Conservation (phyloP, 2,888 invertebrate genomes). For the Ametastegia equiseti region DNA sequence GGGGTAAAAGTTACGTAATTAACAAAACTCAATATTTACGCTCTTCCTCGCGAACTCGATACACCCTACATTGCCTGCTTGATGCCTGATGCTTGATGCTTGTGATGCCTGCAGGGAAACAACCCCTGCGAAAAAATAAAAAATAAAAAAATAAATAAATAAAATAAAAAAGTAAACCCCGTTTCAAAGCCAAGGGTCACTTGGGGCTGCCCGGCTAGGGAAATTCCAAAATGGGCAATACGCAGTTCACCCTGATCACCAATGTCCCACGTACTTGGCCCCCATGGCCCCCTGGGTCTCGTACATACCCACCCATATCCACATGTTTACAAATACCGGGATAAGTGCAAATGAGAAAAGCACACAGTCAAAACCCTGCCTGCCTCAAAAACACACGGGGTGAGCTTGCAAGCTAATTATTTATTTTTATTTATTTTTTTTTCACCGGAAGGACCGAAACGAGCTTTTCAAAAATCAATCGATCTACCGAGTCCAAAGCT, state of each 20-base stretch:
- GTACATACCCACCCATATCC: background rate
- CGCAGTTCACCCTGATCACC: slow-evolving; percentile 8
- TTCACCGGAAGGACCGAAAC: no score
- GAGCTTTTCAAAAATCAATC: no score
- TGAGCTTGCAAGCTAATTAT: no score
- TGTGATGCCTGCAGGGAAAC: background rate
- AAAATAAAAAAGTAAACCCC: background rate
- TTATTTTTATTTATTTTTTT: no score
- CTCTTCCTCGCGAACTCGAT: slow-evolving; percentile 10
- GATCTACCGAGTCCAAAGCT: no score
- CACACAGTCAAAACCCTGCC: background rate
- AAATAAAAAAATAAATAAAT: no score
- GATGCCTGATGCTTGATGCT: no score
- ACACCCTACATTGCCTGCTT: background rate
- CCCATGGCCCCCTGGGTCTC: background rate
- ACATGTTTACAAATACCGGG: background rate
- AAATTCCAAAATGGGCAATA: background rate
- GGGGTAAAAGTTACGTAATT: slow-evolving; percentile 34
- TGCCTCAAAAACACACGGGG: background rate
- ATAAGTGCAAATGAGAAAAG: background rate
- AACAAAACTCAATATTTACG: slow-evolving; percentile 39
- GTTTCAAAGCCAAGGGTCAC: background rate
- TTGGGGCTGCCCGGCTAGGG: background rate
- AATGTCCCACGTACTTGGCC: background rate
- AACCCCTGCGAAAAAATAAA: no score